Conservation (phyloP, 2,888 invertebrate genomes). For the Patella ulyssiponensis region DNA sequence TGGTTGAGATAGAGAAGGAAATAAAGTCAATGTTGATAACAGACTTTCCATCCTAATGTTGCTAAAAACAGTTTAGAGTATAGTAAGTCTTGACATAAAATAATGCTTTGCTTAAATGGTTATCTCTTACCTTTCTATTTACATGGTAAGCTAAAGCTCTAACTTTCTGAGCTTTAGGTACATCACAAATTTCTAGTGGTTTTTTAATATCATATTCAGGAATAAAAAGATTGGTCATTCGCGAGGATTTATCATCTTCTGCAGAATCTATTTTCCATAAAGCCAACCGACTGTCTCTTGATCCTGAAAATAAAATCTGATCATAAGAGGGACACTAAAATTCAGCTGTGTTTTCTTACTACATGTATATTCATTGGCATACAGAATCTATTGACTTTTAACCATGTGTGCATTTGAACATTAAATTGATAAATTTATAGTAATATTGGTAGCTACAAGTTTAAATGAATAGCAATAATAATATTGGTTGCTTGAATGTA, state of each 20-base stretch:
- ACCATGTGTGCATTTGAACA: no score
- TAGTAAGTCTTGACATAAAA: no score
- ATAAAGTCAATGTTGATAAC: no score
- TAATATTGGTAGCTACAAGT: no score
- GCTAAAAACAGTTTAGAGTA: no score
- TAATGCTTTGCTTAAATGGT: no score
- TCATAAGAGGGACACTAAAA: background rate
- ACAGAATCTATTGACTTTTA: background rate
- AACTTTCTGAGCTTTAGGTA: slow-evolving; percentile 82
- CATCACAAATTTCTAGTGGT: slow-evolving; percentile 56
- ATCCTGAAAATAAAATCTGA: slow-evolving; percentile 74
- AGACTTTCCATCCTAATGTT: no score
- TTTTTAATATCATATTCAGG: slow-evolving; percentile 60
- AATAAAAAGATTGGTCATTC: slow-evolving; percentile 48
- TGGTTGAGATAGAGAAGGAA: no score
- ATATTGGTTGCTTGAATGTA: background rate
- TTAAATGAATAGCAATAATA: background rate
- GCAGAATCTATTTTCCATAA: slow-evolving; percentile 82
- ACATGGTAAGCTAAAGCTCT: slow-evolving; percentile 91
- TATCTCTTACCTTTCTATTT: slow-evolving; percentile 77
- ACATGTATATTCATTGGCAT: background rate
- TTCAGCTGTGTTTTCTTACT: background rate
- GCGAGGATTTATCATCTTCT: slow-evolving; percentile 42
- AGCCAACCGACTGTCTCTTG: slow-evolving; percentile 90
- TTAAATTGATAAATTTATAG: no score